Percentiles rank a stretch among this genome's conserved stretches.
These are phyloP conservation scores for Lanius ludovicianus DNA, from an alignment of 2,113 vertebrate genomes.

Conservation along the genomic window DNA sequence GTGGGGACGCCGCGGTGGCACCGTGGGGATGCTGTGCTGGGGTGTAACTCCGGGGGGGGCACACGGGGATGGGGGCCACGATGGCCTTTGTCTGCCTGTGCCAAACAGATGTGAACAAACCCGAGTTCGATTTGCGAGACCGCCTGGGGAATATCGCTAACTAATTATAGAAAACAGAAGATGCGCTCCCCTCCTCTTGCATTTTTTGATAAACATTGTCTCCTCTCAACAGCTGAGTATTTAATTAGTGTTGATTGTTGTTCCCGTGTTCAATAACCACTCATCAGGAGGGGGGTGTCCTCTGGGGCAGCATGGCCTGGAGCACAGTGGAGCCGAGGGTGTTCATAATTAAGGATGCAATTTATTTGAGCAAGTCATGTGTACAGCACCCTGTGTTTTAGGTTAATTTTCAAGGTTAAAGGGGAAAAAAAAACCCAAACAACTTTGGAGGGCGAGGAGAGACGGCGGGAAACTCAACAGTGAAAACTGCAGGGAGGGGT, in stretches of 20 bases:
- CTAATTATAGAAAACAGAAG: constrained; percentile 86
- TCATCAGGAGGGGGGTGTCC: constrained; percentile 83
- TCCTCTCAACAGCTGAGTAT: constrained; percentile 87
- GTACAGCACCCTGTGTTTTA: constrained; percentile 64
- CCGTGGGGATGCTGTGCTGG: neutral
- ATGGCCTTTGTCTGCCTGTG: constrained; percentile 4
- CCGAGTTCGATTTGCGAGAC: constrained; percentile 48
- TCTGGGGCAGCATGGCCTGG: constrained; percentile 75
- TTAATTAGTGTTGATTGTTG: constrained; percentile 95
- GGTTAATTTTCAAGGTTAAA: constrained; percentile 76
- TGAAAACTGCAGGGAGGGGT: neutral
- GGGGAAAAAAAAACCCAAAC: neutral
- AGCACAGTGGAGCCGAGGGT: constrained; percentile 76
- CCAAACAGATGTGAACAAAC: constrained; percentile 38
- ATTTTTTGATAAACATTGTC: constrained; percentile 82
- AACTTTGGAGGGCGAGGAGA: neutral
- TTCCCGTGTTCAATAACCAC: constrained; percentile 88
- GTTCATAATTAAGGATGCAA: constrained; percentile 78
- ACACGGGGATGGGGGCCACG: neutral
- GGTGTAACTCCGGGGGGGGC: neutral
- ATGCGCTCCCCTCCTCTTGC: constrained; percentile 65
- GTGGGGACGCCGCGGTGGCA: neutral
- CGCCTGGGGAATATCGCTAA: constrained; percentile 79
- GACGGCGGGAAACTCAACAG: neutral
- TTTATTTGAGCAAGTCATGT: constrained; percentile 74